Evolutionary conservation across 2,888 invertebrate species (phyloP).

Genomic region (Pheosia tremula): DNA sequence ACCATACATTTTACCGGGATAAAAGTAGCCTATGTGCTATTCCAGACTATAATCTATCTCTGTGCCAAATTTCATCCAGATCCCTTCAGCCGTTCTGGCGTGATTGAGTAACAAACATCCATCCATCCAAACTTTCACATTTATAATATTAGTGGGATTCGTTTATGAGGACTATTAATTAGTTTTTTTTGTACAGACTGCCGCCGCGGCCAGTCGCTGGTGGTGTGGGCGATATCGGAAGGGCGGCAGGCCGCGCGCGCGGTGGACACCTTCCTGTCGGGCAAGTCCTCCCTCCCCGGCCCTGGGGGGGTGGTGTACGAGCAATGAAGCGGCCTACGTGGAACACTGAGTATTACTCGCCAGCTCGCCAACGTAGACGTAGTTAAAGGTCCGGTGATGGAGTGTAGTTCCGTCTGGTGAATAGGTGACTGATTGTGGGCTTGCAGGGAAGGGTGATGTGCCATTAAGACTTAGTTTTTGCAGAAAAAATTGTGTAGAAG

Average conservation of each 20-base stretch:
- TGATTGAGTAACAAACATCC: too few relatives aligned
- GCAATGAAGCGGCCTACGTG: conserved; percentile 42
- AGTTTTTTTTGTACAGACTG: conserved; percentile 88
- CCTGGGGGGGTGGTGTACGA: conserved; percentile 93
- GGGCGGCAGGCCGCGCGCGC: conserved; percentile 99
- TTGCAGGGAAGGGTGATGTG: neutral
- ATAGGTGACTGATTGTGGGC: conserved; percentile 10
- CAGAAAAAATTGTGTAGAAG: neutral
- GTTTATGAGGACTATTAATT: neutral
- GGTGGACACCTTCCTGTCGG: conserved; percentile 93
- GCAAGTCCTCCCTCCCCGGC: conserved; percentile 93
- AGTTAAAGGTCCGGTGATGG: neutral
- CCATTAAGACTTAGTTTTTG: too few relatives aligned
- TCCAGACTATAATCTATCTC: too few relatives aligned
- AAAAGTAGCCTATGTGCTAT: too few relatives aligned
- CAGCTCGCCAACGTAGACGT: neutral
- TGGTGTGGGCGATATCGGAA: conserved; percentile 99
- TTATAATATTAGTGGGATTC: too few relatives aligned
- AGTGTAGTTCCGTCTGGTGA: neutral
- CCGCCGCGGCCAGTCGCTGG: conserved; percentile 98
- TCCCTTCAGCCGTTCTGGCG: too few relatives aligned
- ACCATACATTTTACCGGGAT: too few relatives aligned
- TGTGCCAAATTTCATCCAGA: too few relatives aligned
- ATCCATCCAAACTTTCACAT: too few relatives aligned
- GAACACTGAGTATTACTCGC: neutral